These are phyloP conservation scores for Hycleus phaleratus DNA, from an alignment of 1,140 invertebrate species.

Conservation along the genomic window DNA sequence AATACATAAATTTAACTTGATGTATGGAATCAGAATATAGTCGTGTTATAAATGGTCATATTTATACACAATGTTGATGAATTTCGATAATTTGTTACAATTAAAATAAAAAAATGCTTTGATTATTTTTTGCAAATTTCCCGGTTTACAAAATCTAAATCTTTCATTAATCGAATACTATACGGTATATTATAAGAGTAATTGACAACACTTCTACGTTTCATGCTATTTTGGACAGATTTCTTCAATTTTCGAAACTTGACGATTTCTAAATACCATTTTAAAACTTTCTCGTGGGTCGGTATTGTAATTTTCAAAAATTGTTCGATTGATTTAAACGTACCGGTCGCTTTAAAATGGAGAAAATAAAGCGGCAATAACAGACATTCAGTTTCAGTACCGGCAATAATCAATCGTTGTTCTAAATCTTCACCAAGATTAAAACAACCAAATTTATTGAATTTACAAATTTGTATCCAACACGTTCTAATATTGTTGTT, in stretches of 20 bases:
- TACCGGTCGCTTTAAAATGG: conserved; percentile 50
- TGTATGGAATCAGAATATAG: no score
- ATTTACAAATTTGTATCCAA: conserved; percentile 46
- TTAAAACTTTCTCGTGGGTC: conserved; percentile 46
- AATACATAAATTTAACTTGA: no score
- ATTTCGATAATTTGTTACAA: no score
- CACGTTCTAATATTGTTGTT: conserved; percentile 25
- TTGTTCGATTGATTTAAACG: conserved; percentile 50
- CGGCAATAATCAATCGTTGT: conserved; percentile 50
- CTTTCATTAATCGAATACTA: conserved; percentile 47
- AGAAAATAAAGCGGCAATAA: conserved; percentile 56
- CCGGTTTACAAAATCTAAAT: neutral
- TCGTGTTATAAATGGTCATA: no score
- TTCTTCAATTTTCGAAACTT: no score
- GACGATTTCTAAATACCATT: conserved; percentile 42
- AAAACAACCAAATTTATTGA: conserved; percentile 43
- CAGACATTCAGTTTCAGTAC: conserved; percentile 48
- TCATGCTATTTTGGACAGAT: no score
- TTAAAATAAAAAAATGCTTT: no score
- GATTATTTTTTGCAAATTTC: no score
- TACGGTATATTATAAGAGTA: conserved; percentile 55
- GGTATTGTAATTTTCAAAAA: conserved; percentile 54
- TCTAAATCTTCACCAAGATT: conserved; percentile 52
- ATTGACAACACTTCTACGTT: conserved; percentile 33
- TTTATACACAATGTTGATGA: no score